phyloP scores from a whole-genome alignment of 2,888 invertebrate genomes.

The Hypomecis punctinalis region DNA sequence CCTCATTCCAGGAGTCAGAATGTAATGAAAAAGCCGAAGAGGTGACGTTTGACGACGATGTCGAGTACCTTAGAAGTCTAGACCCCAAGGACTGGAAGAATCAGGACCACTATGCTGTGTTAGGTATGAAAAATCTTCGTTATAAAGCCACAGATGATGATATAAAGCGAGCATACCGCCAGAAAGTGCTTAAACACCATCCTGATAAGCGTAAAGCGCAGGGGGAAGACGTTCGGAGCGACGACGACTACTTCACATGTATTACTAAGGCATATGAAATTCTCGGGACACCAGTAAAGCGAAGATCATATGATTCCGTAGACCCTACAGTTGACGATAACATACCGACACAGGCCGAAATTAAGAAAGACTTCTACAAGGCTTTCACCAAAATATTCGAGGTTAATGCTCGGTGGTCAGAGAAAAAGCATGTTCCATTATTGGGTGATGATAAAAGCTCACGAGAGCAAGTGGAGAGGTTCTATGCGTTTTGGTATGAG shows the following conservation, averaged over 20 bases:
- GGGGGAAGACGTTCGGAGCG: constrained; percentile 94
- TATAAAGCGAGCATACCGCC: constrained; percentile 96
- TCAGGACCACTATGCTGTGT: constrained; percentile 98
- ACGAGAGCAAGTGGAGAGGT: constrained; percentile 94
- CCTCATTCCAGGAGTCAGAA: constrained; percentile 70
- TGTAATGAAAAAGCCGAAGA: constrained; percentile 76
- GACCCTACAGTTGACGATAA: constrained; percentile 97
- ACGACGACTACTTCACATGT: constrained; percentile 99
- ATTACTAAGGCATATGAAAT: constrained; percentile 99
- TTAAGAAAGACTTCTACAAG: constrained; percentile 91
- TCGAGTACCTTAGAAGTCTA: constrained; percentile 92
- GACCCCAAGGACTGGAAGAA: constrained; percentile 99
- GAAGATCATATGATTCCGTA: constrained; percentile 97
- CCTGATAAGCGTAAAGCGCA: constrained; percentile 98
- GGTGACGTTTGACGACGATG: constrained; percentile 87
- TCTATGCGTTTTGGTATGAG: constrained; percentile 99
- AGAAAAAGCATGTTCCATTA: constrained; percentile 92
- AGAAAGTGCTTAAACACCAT: constrained; percentile 93
- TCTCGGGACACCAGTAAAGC: constrained; percentile 90
- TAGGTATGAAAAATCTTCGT: constrained; percentile 94
- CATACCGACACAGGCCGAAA: constrained; percentile 90
- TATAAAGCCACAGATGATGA: constrained; percentile 95
- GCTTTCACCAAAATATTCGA: constrained; percentile 88
- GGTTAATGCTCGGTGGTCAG: constrained; percentile 96
- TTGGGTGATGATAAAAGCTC: constrained; percentile 91